A percentile compares a stretch with the other conserved stretches of the same genome.
phyloP scores from a whole-genome alignment of 2,888 invertebrate species.

The Furcula furcula region DNA sequence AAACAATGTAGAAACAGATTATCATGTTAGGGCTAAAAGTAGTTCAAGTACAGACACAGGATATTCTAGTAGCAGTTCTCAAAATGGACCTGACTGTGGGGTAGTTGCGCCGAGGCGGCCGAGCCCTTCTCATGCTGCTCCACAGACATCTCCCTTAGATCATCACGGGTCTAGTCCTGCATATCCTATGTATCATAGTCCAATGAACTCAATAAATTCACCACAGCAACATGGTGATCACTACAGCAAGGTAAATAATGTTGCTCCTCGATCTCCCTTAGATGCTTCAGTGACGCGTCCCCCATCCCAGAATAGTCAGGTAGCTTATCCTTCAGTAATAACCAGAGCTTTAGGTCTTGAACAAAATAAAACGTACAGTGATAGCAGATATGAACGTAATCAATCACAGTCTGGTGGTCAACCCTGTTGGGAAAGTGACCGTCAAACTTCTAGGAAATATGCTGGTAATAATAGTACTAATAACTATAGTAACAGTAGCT shows the following conservation, averaged over 20 bases:
- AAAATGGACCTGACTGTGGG: slow-evolving; percentile 85
- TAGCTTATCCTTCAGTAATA: slow-evolving; percentile 92
- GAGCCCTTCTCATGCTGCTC: slow-evolving; percentile 86
- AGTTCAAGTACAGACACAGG: slow-evolving; percentile 84
- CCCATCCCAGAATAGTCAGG: slow-evolving; percentile 82
- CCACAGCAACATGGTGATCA: slow-evolving; percentile 85
- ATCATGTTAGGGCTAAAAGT: slow-evolving; percentile 83
- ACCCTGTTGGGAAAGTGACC: slow-evolving; percentile 83
- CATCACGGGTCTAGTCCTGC: slow-evolving; percentile 90
- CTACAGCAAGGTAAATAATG: slow-evolving; percentile 70
- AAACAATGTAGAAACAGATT: slow-evolving; percentile 82
- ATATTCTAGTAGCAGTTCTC: slow-evolving; percentile 83
- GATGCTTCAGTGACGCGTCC: slow-evolving; percentile 86
- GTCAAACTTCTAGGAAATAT: slow-evolving; percentile 74
- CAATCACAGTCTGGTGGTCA: slow-evolving; percentile 70
- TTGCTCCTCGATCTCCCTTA: slow-evolving; percentile 85
- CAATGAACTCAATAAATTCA: slow-evolving; percentile 88
- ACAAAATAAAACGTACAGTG: slow-evolving; percentile 78
- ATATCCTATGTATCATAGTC: slow-evolving; percentile 93
- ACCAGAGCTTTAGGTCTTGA: slow-evolving; percentile 86
- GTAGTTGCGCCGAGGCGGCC: slow-evolving; percentile 85
- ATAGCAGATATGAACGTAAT: slow-evolving; percentile 79
- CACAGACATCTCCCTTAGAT: slow-evolving; percentile 87
- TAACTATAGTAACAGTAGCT: slow-evolving; percentile 64
- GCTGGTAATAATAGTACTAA: slow-evolving; percentile 63